Base-by-base conservation (phyloP, 2,113 vertebrate genomes). In the Stercorarius parasiticus region DNA sequence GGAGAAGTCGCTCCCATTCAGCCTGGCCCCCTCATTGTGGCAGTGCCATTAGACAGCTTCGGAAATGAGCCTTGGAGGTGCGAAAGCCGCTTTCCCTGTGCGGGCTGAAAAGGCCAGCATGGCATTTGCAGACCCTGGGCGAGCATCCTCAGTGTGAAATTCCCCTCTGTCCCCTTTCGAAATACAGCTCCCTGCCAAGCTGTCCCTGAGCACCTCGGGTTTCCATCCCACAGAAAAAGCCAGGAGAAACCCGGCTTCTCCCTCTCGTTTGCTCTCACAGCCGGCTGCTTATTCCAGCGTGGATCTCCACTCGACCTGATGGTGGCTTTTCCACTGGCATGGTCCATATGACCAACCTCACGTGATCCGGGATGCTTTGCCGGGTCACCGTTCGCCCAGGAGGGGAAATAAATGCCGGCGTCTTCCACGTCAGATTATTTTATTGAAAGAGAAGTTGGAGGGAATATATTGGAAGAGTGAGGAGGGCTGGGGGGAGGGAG, bases 81-180 rank as follows among this genome's bases (percentile, higher is more conserved):
- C 4, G 30, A 91, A 94, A 95, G 71, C 76, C 15, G 38, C 82
- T 71, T 64, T 77, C 74, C 66, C 62, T 18, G 10, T 13, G n/a
- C 20, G 0, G 67, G 45, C 93, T 90, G 83, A 34, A 92, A 96
- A 96, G 94, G 95, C 69, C 92, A 91, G 2, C 2, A 2, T 84
- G 90, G 81, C 84, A 84, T 93, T 96, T 93, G 86, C 80, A 73
- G 73, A 96, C 72, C 59, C 72, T 59, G 26, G 53, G 47, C 16
- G 56, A 91, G 47, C 66, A 7, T 50, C 13, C 3, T 4, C 0
- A 0, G 58, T 11, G 32, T 78, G 82, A 96, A 95, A 73, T 64
- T 89, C 74, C 80, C 59, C 70, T 74, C 69, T 43, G n/a, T 78
- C 61, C 77, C 30, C 42, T 74, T 66, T 84, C 70, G 71, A 86